Evolutionary conservation across 2,113 vertebrate genomes (phyloP).

Genomic region (Oophaga pumilio): DNA sequence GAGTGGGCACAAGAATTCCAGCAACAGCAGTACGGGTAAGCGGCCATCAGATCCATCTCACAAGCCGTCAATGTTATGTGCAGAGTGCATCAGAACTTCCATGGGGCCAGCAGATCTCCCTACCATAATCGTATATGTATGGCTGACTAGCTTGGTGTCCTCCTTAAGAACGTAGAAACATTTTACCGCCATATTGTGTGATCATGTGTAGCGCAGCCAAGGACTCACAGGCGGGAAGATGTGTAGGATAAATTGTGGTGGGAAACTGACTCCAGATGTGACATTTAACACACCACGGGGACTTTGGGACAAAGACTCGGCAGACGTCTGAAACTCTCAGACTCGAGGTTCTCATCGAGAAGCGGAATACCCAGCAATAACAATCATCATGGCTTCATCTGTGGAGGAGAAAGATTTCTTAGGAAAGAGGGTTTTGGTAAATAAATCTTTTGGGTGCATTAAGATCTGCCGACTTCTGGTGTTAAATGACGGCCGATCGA

Average conservation of each 20-base stretch:
- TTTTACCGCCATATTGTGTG: neutral
- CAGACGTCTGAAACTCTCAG: neutral
- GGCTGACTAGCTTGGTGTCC: too few species aligned
- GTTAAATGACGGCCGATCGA: too few species aligned
- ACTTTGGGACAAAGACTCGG: neutral
- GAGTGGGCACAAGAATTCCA: too few species aligned
- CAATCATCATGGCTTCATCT: neutral
- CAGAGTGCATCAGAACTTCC: too few species aligned
- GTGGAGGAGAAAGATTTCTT: neutral
- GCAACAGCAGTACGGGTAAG: too few species aligned
- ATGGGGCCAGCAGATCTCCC: too few species aligned
- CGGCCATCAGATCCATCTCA: too few species aligned
- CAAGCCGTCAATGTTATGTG: too few species aligned
- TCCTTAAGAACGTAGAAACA: neutral
- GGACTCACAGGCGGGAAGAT: slow-evolving; percentile 1
- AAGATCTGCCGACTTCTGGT: too few species aligned
- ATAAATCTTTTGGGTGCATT: neutral
- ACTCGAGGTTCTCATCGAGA: neutral
- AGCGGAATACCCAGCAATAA: neutral
- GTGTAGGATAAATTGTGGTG: slow-evolving; percentile 7
- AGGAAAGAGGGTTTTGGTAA: neutral
- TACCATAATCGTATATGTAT: neutral
- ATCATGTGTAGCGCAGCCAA: slow-evolving; percentile 12
- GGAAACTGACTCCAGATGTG: slow-evolving; percentile 28
- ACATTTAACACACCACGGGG: slow-evolving; percentile 29